Evolutionary conservation across 2,888 invertebrate genomes (phyloP), one percentile per base, ranked within the genome.

Genomic region (Copidosoma aretas): DNA sequence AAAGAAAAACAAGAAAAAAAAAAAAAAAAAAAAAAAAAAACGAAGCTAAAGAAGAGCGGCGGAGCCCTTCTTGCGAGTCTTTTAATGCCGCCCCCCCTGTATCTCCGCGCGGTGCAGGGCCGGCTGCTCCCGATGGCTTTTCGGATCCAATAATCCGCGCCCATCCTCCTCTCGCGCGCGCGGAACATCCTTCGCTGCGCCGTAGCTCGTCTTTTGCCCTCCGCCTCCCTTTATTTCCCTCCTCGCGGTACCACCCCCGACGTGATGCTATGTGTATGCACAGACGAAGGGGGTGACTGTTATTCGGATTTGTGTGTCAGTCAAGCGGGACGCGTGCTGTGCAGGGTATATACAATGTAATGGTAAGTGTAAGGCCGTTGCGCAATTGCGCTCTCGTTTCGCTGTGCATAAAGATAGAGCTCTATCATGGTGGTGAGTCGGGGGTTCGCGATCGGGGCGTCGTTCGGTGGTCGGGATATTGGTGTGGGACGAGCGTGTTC

Each of bases 121-220:
- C 32, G 8, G 32, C 8, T 32, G 32, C 32, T 8, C 8, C 32
- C 32, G 32, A 32, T 32, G 32, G 32, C 43, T 46, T 17, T 46
- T 14, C n/a, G 43, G 43, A 46, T 12, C 17, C 32, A 32, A 32
- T 46, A 46, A 46, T 46, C 43, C 12, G 43, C 43, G 43, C 14
- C 15, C 43, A 17, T 8, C 8, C 32, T 32, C 24, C 32, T 32
- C 32, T 32, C 24, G 24, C 25, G 17, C n/a, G 22, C 22, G 10
- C 21, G 43, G 15, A 17, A 12, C 8, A 46, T 17, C 2, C 43
- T 46, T 12, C 12, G 12, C 14, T 46, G 43, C 12, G 15, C 43
- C 3, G 15, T 41, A 32, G 58, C 22, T 43, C 41, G 58, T 14
- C 77, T 78, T 76, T 72, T 74, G 73, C 65, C 64, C 62, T 68